These are phyloP conservation scores for Vicugna pacos DNA, from an alignment of 2,113 vertebrate species.

Conservation along the genomic window DNA sequence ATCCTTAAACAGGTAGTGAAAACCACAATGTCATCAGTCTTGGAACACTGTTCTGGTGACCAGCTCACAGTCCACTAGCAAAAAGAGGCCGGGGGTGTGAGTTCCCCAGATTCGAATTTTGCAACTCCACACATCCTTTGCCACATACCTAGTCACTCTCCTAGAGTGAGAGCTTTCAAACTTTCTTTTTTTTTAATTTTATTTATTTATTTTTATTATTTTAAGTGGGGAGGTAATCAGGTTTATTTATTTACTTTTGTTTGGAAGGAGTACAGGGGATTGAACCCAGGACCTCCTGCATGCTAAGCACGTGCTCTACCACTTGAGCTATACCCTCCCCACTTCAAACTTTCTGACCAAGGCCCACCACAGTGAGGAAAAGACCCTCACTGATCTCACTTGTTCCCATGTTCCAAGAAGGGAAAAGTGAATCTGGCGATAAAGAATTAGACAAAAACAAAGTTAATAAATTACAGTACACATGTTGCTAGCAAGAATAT, in stretches of 20 bases:
- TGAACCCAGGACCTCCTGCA: too few species aligned
- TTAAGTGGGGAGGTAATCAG: too few species aligned
- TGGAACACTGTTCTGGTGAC: neutral
- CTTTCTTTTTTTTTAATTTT: neutral
- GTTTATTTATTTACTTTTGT: too few species aligned
- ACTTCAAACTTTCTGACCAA: neutral
- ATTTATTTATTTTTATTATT: too few species aligned
- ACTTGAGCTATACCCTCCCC: too few species aligned
- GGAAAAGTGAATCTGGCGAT: neutral
- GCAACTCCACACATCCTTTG: neutral
- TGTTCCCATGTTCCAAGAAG: neutral
- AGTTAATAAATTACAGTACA: neutral
- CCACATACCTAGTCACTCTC: neutral
- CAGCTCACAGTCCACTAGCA: neutral
- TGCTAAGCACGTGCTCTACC: too few species aligned
- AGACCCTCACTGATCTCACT: neutral
- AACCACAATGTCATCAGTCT: slow-evolving; percentile 30
- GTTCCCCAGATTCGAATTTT: neutral
- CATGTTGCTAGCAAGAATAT: neutral
- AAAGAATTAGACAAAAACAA: neutral
- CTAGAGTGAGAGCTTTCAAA: neutral
- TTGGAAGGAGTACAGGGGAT: too few species aligned
- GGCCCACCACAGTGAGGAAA: neutral
- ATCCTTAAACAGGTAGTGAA: slow-evolving; percentile 89
- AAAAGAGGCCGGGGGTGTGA: neutral